These are phyloP conservation scores for Nymphalis urticae DNA, from an alignment of 2,888 invertebrate genomes.

Conservation along the genomic window DNA sequence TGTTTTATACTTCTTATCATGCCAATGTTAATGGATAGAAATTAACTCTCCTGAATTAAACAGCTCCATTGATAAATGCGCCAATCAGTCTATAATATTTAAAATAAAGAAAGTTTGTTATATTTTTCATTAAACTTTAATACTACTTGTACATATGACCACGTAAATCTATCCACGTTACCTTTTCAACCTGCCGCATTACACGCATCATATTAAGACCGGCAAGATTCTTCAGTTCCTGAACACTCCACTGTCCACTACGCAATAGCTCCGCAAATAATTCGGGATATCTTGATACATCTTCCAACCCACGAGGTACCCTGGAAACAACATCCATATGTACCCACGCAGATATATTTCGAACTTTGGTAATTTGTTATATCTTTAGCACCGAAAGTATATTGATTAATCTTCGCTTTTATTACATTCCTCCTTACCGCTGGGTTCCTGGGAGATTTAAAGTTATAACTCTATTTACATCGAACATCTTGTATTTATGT, in stretches of 20 bases:
- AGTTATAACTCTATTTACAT: background rate
- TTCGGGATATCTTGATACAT: slow-evolving; percentile 86
- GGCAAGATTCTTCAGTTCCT: slow-evolving; percentile 84
- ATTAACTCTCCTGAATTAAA: too few species aligned
- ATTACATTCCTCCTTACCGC: background rate
- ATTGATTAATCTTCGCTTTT: slow-evolving; percentile 7
- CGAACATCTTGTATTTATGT: background rate
- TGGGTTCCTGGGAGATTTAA: background rate
- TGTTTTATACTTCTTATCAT: too few species aligned
- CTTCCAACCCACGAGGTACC: slow-evolving; percentile 85
- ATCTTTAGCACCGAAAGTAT: background rate
- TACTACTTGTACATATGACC: background rate
- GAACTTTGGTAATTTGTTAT: slow-evolving; percentile 6
- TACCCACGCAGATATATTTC: background rate
- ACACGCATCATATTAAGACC: slow-evolving; percentile 84
- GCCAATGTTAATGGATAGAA: too few species aligned
- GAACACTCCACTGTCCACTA: slow-evolving; percentile 83
- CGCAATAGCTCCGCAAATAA: slow-evolving; percentile 84
- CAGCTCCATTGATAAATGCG: too few species aligned
- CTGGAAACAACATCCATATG: slow-evolving; percentile 57
- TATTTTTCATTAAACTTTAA: too few species aligned
- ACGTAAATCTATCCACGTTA: slow-evolving; percentile 40
- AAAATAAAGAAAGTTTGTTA: too few species aligned
- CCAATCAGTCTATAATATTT: too few species aligned
- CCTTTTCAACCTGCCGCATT: slow-evolving; percentile 82